A percentile compares a stretch with the other conserved stretches of the same genome.
Conservation (phyloP, 2,888 invertebrate genomes). For the Antheraea assamensis region DNA sequence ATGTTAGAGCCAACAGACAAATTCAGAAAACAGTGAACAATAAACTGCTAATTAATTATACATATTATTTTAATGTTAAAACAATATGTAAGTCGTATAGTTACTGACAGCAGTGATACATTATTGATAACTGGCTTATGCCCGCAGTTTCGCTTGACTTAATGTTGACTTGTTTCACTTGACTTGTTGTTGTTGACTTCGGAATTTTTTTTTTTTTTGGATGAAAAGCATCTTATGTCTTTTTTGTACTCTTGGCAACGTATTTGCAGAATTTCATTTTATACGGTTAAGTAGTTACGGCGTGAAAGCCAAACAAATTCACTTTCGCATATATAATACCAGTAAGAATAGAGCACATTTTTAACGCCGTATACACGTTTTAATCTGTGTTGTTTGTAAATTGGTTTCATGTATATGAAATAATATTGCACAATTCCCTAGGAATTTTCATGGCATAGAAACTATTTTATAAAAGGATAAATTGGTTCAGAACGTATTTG, state of each 20-base stretch:
- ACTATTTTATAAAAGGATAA: neutral
- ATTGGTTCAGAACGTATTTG: neutral
- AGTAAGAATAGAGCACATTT: neutral
- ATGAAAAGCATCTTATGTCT: too few species aligned
- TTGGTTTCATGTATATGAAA: slow-evolving; percentile 2
- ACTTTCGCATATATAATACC: too few species aligned
- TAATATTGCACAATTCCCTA: neutral
- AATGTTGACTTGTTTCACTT: too few species aligned
- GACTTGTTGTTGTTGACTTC: too few species aligned
- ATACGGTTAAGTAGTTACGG: too few species aligned
- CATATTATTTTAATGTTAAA: neutral
- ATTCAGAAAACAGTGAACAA: neutral
- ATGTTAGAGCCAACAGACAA: neutral
- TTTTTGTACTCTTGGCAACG: too few species aligned
- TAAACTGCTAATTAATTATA: neutral
- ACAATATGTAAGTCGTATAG: neutral
- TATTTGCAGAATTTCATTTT: too few species aligned
- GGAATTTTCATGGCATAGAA: neutral
- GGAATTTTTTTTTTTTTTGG: too few species aligned
- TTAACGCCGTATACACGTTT: neutral
- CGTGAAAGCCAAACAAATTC: too few species aligned
- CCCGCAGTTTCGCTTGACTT: too few species aligned
- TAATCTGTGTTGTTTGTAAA: neutral
- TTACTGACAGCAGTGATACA: neutral
- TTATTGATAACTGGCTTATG: neutral